These are phyloP conservation scores for Lasioglossum villosulum DNA, from an alignment of 2,888 invertebrate genomes.

Conservation along the genomic window DNA sequence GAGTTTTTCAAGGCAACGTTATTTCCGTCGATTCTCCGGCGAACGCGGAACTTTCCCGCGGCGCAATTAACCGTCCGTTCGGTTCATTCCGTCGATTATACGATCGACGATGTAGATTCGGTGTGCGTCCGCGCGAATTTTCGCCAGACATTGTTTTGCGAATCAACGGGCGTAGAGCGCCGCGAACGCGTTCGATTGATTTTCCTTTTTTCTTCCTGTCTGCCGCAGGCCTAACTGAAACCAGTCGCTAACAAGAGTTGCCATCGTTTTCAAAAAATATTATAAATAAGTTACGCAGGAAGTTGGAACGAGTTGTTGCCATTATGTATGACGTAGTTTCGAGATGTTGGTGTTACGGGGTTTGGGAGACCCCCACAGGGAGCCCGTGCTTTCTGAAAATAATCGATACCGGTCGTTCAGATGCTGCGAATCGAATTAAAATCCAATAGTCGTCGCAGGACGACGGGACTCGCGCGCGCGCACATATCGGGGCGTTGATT, in stretches of 20 bases:
- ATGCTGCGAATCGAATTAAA: slow-evolving; percentile 63
- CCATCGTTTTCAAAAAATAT: neutral
- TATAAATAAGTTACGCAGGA: neutral
- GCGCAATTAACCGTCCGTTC: slow-evolving; percentile 49
- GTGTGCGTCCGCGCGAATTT: neutral
- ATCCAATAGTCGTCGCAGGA: slow-evolving; percentile 60
- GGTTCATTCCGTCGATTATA: slow-evolving; percentile 22
- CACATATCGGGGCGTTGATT: slow-evolving; percentile 71
- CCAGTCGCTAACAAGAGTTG: neutral
- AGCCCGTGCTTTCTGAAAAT: neutral
- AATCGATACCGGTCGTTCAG: neutral
- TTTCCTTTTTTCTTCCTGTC: neutral
- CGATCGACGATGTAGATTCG: slow-evolving; percentile 5
- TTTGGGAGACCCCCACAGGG: neutral
- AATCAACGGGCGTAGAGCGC: neutral
- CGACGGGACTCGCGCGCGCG: neutral
- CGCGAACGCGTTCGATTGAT: neutral
- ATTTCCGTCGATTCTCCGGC: slow-evolving; percentile 43
- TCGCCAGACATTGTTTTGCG: slow-evolving; percentile 33
- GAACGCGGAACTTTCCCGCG: slow-evolving; percentile 20
- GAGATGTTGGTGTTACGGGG: neutral
- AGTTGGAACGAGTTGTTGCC: neutral
- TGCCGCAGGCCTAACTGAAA: neutral
- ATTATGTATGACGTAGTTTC: neutral
- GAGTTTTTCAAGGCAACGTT: slow-evolving; percentile 67